A percentile compares a stretch with the other conserved stretches of the same genome.
Evolutionary conservation across 2,113 vertebrate genomes (phyloP).

Genomic region (Zosterops pallidus): DNA sequence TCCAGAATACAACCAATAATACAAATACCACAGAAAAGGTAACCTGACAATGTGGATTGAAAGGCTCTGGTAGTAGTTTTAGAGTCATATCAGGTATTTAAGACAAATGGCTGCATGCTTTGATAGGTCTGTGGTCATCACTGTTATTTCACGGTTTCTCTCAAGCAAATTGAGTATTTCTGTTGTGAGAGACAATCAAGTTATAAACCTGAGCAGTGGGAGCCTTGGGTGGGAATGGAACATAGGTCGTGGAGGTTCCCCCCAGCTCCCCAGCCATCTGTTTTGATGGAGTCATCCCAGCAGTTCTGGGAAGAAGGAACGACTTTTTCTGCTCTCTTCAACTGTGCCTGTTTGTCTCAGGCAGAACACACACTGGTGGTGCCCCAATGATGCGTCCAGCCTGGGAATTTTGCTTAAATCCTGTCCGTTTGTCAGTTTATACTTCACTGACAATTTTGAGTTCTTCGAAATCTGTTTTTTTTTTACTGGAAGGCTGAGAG

Average conservation of each 20-base stretch:
- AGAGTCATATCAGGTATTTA: not conserved
- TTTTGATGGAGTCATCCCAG: not conserved
- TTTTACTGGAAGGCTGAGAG: not conserved
- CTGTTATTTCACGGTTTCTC: not conserved
- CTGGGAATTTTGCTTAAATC: not conserved
- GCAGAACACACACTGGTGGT: not conserved
- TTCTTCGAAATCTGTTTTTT: not conserved
- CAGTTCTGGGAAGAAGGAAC: not conserved
- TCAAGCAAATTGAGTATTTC: not conserved
- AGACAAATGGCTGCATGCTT: not conserved
- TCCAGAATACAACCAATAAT: constrained; percentile 37
- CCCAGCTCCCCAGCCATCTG: not conserved
- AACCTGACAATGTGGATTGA: not conserved
- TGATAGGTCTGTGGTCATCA: not conserved
- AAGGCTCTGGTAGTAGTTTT: not conserved
- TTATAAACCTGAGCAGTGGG: not conserved
- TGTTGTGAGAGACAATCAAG: not conserved
- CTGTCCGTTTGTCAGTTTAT: not conserved
- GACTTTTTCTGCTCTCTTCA: not conserved
- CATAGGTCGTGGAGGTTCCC: not conserved
- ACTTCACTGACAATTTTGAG: not conserved
- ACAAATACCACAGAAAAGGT: constrained; percentile 48
- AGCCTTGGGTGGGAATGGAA: not conserved
- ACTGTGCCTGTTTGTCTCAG: not conserved
- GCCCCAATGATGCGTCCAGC: not conserved